Base-by-base conservation (phyloP, 2,797 vertebrate genomes). In the Rhinogobio ventralis region DNA sequence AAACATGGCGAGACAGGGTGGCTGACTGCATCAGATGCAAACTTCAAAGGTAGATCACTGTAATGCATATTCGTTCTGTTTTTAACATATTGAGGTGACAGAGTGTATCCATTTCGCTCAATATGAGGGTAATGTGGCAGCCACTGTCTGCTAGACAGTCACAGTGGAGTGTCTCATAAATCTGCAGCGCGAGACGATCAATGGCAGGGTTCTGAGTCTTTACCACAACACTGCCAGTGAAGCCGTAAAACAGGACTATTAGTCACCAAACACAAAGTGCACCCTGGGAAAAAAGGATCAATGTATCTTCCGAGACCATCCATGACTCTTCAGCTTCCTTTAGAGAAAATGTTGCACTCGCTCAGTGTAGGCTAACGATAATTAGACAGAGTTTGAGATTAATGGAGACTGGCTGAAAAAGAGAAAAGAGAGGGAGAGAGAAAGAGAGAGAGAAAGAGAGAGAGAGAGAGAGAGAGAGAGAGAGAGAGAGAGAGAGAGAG, bases 201-300 rank as follows among this genome's bases (percentile, higher is more conserved):
- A 89, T 88, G 76, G 53, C 51, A 11, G 62, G 62, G 79, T 78
- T 80, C 81, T 67, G 83, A 78, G 74, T 83, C 83, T 83, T 81
- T 67, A 83, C 77, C 85, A 82, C 77, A 66, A 69, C 66, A 66
- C 67, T 77, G 81, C 69, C 75, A 79, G 67, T 23, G 75, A 84
- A 77, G 67, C 76, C 53, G 42, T 84, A 84, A 84, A 84, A 84
- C 83, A 64, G 76, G 39, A 84, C 57, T 49, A 86, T 86, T 84
- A 83, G 86, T 86, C 81, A 84, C 81, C 86, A 75, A 67, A 46
- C 75, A 79, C 76, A 83, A 74, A 73, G 76, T 74, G 69, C 69
- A 83, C 55, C 15, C 46, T 36, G 76, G 81, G 53, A 82, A 82
- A 76, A 87, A 28, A 20, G 62, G 45, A 39, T 75, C 60, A 30